Conservation (phyloP, 2,888 invertebrate species). For the Petrolisthes cinctipes region DNA sequence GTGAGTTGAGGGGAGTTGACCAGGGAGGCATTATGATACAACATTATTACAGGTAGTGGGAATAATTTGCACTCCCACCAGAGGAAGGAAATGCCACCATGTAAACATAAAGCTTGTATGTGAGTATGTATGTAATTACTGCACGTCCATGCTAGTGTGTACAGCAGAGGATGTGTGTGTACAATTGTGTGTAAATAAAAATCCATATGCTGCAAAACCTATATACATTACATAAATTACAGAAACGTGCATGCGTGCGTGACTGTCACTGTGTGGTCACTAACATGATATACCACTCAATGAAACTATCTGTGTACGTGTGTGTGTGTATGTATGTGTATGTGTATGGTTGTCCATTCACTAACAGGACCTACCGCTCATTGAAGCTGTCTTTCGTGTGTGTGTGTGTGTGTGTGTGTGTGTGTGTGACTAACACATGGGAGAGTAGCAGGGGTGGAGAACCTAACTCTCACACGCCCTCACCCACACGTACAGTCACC, state of each 20-base stretch:
- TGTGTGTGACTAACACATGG: too few species aligned
- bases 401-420: too few species aligned
- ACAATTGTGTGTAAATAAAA: not conserved
- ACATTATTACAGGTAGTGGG: not conserved
- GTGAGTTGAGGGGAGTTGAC: too few species aligned
- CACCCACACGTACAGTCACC: not conserved
- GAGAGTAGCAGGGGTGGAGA: too few species aligned
- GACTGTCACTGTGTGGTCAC: not conserved
- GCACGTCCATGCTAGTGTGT: conserved; percentile 20
- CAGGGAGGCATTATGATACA: not conserved
- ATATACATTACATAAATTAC: not conserved
- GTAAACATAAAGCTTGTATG: conserved; percentile 8
- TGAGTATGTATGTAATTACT: conserved; percentile 6
- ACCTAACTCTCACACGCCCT: not conserved
- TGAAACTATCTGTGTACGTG: not conserved
- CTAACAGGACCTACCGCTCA: not conserved
- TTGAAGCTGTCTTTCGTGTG: not conserved
- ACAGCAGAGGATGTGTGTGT: not conserved
- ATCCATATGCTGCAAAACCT: not conserved
- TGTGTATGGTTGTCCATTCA: not conserved
- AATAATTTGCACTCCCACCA: not conserved
- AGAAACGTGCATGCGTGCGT: conserved; percentile 26
- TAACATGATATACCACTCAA: not conserved
- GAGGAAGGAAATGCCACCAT: conserved; percentile 50
- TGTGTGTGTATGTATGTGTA: conserved; percentile 14